These are phyloP conservation scores for Nebria brevicollis DNA, from an alignment of 2,888 invertebrate genomes.

Conservation along the genomic window DNA sequence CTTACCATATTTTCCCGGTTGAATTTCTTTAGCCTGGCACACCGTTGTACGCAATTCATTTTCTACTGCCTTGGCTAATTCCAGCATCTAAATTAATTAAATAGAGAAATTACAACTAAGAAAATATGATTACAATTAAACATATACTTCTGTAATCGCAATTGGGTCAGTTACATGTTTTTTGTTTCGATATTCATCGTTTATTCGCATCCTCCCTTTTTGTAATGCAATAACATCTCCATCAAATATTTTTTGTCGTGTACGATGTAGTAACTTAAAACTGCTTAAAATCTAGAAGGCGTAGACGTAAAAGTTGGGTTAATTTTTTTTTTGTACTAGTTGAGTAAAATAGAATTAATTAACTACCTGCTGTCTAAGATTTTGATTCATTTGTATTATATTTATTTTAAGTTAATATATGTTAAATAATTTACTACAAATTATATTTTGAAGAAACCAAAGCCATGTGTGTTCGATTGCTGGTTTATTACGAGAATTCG, in stretches of 20 bases:
- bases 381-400: not conserved
- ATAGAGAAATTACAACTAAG: conserved; percentile 17
- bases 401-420: no score
- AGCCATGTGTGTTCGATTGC: no score
- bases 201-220: conserved; percentile 77
- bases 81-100: conserved; percentile 68
- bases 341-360: not conserved
- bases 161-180: conserved; percentile 69
- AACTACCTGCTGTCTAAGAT: conserved; percentile 2
- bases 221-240: conserved; percentile 72
- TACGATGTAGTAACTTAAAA: conserved; percentile 79
- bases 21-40: conserved; percentile 76
- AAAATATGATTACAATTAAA: conserved; percentile 15
- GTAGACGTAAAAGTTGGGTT: conserved; percentile 38
- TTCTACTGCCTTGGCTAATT: conserved; percentile 76
- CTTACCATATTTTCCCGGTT: conserved; percentile 75
- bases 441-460: no score
- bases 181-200: conserved; percentile 78
- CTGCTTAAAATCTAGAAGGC: conserved; percentile 71
- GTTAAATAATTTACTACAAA: no score
- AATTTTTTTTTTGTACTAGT: conserved; percentile 3
- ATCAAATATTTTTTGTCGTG: conserved; percentile 73
- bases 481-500: no score
- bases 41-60: conserved; percentile 76
- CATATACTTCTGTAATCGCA: conserved; percentile 72